Conservation (phyloP, 2,888 invertebrate species). For the Pemphredon lugubris region DNA sequence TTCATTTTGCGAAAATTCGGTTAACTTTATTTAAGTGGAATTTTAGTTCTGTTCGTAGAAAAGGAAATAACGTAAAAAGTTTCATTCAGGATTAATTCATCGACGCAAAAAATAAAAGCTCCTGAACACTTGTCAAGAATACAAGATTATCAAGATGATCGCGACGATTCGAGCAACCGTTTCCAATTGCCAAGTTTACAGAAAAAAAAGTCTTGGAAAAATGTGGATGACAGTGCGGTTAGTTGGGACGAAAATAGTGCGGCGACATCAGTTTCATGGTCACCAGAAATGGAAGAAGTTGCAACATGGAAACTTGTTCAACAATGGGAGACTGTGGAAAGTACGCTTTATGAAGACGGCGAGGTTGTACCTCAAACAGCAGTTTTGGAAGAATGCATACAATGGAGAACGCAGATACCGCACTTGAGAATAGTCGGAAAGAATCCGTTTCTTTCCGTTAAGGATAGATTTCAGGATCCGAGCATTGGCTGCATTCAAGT, state of each 20-base stretch:
- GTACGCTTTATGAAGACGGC: slow-evolving; percentile 72
- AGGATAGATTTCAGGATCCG: background rate
- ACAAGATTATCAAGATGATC: slow-evolving; percentile 34
- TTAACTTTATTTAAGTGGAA: background rate
- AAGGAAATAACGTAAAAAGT: slow-evolving; percentile 9
- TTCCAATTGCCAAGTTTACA: slow-evolving; percentile 51
- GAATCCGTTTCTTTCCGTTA: slow-evolving; percentile 19
- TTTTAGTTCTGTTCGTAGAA: background rate
- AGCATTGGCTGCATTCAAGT: slow-evolving; percentile 7
- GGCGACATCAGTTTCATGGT: slow-evolving; percentile 68
- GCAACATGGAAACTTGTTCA: slow-evolving; percentile 70
- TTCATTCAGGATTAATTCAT: slow-evolving; percentile 50
- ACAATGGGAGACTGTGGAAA: slow-evolving; percentile 74
- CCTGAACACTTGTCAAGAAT: slow-evolving; percentile 51
- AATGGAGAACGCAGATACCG: slow-evolving; percentile 75
- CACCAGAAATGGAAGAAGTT: slow-evolving; percentile 72
- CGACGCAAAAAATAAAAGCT: slow-evolving; percentile 57
- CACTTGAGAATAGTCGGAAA: slow-evolving; percentile 71
- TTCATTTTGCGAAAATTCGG: background rate
- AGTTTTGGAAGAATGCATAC: slow-evolving; percentile 73
- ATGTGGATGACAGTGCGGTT: slow-evolving; percentile 56
- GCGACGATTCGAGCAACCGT: slow-evolving; percentile 39
- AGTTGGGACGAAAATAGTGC: slow-evolving; percentile 66
- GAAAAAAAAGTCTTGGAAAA: slow-evolving; percentile 51
- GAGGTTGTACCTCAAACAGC: slow-evolving; percentile 58